A percentile compares a stretch with the other conserved stretches of the same genome.
Evolutionary conservation across 2,888 invertebrate species (phyloP).

Genomic region (Lepetodrilus schrolli): DNA sequence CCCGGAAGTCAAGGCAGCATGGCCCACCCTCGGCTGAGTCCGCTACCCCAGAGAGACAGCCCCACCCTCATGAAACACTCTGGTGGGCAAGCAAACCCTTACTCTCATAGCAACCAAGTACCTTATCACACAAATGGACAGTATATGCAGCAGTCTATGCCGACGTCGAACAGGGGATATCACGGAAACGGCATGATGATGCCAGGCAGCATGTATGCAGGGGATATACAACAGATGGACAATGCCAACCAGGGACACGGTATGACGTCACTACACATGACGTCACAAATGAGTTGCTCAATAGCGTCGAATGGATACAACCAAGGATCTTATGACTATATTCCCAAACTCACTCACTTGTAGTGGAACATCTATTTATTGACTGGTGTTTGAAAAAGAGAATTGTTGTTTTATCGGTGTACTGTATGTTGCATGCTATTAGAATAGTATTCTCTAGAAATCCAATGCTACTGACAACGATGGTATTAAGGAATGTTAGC

Average conservation of each 20-base stretch:
- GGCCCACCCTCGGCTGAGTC: slow-evolving; percentile 32
- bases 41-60: slow-evolving; percentile 34
- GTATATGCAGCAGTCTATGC: slow-evolving; percentile 44
- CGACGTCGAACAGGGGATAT: slow-evolving; percentile 37
- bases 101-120: slow-evolving; percentile 41
- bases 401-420: slow-evolving; percentile 8
- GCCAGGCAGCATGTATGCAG: slow-evolving; percentile 52
- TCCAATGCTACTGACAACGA: background rate
- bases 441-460: background rate
- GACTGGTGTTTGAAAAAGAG: background rate
- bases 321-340: slow-evolving; percentile 65
- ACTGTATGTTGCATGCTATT: slow-evolving; percentile 4
- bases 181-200: slow-evolving; percentile 34
- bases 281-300: slow-evolving; percentile 58
- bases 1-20: slow-evolving; percentile 29
- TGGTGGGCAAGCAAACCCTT: slow-evolving; percentile 22
- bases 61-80: slow-evolving; percentile 30
- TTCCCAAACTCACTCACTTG: slow-evolving; percentile 70
- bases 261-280: slow-evolving; percentile 51
- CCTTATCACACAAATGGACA: slow-evolving; percentile 39
- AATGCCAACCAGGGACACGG: slow-evolving; percentile 42
- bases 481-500: background rate
- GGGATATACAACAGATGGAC: slow-evolving; percentile 57
- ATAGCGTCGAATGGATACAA: slow-evolving; percentile 57
- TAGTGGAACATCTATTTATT: slow-evolving; percentile 39